Base-by-base conservation (phyloP, 2,888 invertebrate species). In the Leistus spinibarbis region DNA sequence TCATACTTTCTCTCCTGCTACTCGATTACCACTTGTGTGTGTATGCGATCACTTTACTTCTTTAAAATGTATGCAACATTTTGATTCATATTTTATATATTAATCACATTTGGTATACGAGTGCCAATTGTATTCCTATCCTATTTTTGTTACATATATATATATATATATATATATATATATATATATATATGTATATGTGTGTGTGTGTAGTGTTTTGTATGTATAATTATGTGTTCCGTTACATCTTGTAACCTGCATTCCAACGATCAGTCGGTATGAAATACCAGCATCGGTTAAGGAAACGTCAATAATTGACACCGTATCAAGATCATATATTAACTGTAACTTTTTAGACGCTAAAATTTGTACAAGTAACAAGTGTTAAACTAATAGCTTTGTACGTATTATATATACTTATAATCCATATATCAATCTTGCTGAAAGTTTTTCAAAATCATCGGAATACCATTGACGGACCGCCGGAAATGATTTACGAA, bases 241-340 rank as follows among this genome's bases (percentile, higher is more conserved):
- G 73, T 73, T 73, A 73, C 60, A n/a, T 17, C 24, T 66, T 56
- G 54, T 73, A 73, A 73, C 73, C 73, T 73, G 73, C 73, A 73
- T 73, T 73, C 73, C 73, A 23, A 19, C 24, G 54, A 22, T n/a
- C 9, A 20, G 23, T 64, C 71, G 20, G 56, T 40, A 10, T 13
- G 1, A 40, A 40, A 56, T 16, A 16, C 56, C 17, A 16, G 17
- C 56, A 56, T 19, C 17, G 19, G 13, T 13, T 20, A 20, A 23
- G 60, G 60, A 65, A 23, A 67, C 73, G 66, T 73, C 24, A 65
- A 73, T 67, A 73, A 73, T 73, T 73, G 60, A 53, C 73, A 73
- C 67, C 73, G 73, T 73, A 67, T 73, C 67, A 73, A 73, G 40
- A 40, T 57, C 60, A 57, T 57, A 40, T 72, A 66, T 67, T 73